These are phyloP conservation scores for Raja brachyura DNA, from an alignment of 2,113 vertebrate genomes.

Conservation along the genomic window DNA sequence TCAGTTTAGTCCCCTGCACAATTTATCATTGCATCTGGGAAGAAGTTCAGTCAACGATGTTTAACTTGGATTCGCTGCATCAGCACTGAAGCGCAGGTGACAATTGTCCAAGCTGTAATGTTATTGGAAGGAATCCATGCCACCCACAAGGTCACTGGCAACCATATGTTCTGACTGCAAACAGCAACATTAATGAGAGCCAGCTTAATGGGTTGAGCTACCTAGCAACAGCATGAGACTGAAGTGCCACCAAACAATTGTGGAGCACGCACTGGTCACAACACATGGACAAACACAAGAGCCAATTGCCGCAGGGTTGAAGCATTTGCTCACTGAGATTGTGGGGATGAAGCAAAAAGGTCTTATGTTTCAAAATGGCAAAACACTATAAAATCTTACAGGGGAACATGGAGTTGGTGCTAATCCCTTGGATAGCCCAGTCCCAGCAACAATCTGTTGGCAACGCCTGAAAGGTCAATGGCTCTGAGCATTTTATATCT, in stretches of 20 bases:
- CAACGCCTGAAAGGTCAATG: constrained; percentile 5
- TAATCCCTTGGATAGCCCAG: not conserved
- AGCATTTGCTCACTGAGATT: not conserved
- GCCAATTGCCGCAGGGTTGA: not conserved
- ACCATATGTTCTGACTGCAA: not conserved
- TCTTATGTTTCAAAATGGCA: not conserved
- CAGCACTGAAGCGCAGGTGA: not conserved
- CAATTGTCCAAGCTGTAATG: not conserved
- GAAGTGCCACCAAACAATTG: not conserved
- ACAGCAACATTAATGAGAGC: not conserved
- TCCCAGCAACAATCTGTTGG: not conserved
- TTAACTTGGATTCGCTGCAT: not conserved
- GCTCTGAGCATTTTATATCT: not conserved
- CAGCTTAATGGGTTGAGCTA: not conserved
- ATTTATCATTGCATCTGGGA: not conserved
- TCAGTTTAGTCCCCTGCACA: not conserved
- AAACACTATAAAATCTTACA: not conserved
- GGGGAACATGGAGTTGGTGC: not conserved
- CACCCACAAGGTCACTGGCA: constrained; percentile 7
- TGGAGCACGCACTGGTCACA: not conserved
- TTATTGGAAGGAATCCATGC: not conserved
- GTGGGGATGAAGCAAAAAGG: not conserved
- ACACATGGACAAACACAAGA: not conserved
- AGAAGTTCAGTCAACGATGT: not conserved
- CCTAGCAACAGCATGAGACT: not conserved